Evolutionary conservation across 2,797 vertebrate genomes (phyloP), one percentile per base, ranked within the genome.

Genomic region (Hippoglossus hippoglossus): DNA sequence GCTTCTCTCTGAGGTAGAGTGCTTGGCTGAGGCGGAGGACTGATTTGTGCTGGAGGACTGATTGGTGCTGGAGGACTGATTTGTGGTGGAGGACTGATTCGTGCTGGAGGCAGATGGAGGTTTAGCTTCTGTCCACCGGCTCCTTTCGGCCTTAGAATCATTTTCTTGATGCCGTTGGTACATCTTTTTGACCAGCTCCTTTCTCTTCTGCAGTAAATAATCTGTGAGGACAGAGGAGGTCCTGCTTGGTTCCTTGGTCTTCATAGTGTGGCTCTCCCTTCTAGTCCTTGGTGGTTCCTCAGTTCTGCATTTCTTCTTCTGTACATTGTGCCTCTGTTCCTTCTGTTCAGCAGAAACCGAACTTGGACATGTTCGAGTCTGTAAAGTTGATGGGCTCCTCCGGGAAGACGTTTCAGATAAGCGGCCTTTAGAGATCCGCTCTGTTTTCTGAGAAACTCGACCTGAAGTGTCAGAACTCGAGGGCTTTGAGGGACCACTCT

Each of bases 21-120:
- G 22, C 52, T 85, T 85, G 52, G 74, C 5, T 39, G 81, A 79
- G 34, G 65, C 26, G 52, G 56, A 71, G 54, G 34, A 21, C 9
- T 55, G 28, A 31, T 31, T 34, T 31, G 28, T 31, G 28, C 0
- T 8, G 28, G 56, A 72, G 54, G 31, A n/a, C 9, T 54, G 26
- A 9, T 73, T 41, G 64, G 21, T 24, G 10, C 31, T 12, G 6
- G 62, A 58, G 28, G 28, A 31, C 28, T 31, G 7, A 31, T 31
- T 31, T 34, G 80, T 78, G 34, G 64, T 34, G 53, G 56, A 72
- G 54, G 31, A n/a, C 8, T 54, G 28, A 10, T 73, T 41, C 63
- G 21, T 24, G 12, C 31, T 15, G 7, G 62, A 58, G 22, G 57
- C 39, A 62, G 65, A 54, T 2, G 24, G 9, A 0, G 22, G 13